Conservation (phyloP, 2,113 vertebrate genomes). For the pig (Sus scrofa) region T2T-Sscrofa CM000816.6:64674501-64675000, state of each 20-base stretch:
- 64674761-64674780: neutral
- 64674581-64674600: neutral
- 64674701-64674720: neutral
- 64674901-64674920: neutral
- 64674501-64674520: neutral
- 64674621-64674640: neutral
- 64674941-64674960: neutral
- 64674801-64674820: neutral
- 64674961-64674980: neutral
- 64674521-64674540: neutral
- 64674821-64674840: neutral
- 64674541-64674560: neutral
- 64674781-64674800: neutral
- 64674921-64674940: neutral
- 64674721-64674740: neutral
- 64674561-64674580: neutral
- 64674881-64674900: slow-evolving; percentile 18
- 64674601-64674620: neutral
- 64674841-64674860: neutral
- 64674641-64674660: neutral
- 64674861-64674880: neutral
- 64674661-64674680: neutral
- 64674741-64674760: neutral
- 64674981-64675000: neutral
- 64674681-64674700: neutral